phyloP scores from a whole-genome alignment of 1,140 invertebrate species.

The Aphelinus certus region DNA sequence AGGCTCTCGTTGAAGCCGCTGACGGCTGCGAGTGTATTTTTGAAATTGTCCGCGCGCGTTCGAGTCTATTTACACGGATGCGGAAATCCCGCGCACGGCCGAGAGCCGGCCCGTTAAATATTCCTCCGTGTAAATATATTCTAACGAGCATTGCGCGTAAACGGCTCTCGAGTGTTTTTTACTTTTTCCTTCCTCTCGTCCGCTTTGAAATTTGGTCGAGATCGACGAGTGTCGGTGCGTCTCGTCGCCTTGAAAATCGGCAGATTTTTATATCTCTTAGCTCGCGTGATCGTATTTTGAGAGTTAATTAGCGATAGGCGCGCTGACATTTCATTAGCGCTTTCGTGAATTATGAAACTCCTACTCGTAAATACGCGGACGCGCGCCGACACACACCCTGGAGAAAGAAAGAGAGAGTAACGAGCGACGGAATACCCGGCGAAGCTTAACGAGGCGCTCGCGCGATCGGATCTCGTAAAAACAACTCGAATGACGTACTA shows the following conservation, averaged over 20 bases:
- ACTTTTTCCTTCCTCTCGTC: too few species aligned
- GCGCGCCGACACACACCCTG: not conserved
- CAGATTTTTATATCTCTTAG: not conserved
- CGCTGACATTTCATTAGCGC: slow-evolving; percentile 12
- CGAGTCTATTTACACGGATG: not conserved
- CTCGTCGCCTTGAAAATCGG: too few species aligned
- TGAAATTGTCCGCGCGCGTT: slow-evolving; percentile 1
- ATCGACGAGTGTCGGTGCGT: too few species aligned
- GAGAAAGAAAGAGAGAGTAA: slow-evolving; percentile 10
- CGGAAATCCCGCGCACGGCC: not conserved
- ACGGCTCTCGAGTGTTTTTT: too few species aligned
- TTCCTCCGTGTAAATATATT: too few species aligned
- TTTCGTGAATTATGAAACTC: slow-evolving; percentile 19
- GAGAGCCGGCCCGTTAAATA: too few species aligned
- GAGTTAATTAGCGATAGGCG: slow-evolving; percentile 7
- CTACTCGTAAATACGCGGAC: slow-evolving; percentile 20
- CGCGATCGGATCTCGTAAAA: slow-evolving; percentile 30
- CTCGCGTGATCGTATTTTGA: not conserved
- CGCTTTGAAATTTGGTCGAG: too few species aligned
- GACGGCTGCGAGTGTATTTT: slow-evolving; percentile 3
- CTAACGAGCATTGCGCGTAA: too few species aligned
- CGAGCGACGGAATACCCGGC: slow-evolving; percentile 15
- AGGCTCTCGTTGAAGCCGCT: too few species aligned
- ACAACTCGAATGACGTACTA: slow-evolving; percentile 22
- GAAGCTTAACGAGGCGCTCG: slow-evolving; percentile 11